Conservation (phyloP, 2,113 vertebrate genomes). For the Parotia lawesii region DNA sequence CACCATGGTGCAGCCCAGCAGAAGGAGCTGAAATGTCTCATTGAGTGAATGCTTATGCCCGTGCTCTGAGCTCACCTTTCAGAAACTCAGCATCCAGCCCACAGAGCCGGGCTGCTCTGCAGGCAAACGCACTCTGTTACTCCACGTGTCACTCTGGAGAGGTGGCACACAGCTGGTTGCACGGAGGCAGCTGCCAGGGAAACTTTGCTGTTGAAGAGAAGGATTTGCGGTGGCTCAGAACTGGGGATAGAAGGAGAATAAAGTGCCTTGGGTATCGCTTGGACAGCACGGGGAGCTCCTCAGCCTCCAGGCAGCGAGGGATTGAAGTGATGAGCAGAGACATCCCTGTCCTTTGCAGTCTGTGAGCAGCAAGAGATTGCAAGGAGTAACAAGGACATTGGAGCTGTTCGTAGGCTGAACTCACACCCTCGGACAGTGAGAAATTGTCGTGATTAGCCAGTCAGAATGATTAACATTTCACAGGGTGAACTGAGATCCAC, state of each 20-base stretch:
- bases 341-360: not conserved
- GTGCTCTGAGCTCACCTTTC: not conserved
- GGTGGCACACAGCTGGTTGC: not conserved
- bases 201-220: not conserved
- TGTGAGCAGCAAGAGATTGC: not conserved
- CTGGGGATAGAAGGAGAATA: not conserved
- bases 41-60: not conserved
- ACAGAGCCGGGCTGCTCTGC: not conserved
- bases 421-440: slow-evolving; percentile 56
- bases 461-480: slow-evolving; percentile 65
- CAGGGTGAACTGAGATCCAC: slow-evolving; percentile 11
- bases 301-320: not conserved
- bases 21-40: not conserved
- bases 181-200: not conserved
- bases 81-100: not conserved
- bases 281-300: not conserved
- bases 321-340: not conserved
- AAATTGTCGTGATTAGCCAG: slow-evolving; percentile 59
- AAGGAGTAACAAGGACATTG: slow-evolving; percentile 47
- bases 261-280: not conserved
- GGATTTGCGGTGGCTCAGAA: not conserved
- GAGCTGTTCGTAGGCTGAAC: slow-evolving; percentile 24
- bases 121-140: not conserved
- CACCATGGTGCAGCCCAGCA: not conserved
- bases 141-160: not conserved